These are phyloP conservation scores for Pseudomyrmex sp. DNA, from an alignment of 1,140 invertebrate species.

Conservation along the genomic window DNA sequence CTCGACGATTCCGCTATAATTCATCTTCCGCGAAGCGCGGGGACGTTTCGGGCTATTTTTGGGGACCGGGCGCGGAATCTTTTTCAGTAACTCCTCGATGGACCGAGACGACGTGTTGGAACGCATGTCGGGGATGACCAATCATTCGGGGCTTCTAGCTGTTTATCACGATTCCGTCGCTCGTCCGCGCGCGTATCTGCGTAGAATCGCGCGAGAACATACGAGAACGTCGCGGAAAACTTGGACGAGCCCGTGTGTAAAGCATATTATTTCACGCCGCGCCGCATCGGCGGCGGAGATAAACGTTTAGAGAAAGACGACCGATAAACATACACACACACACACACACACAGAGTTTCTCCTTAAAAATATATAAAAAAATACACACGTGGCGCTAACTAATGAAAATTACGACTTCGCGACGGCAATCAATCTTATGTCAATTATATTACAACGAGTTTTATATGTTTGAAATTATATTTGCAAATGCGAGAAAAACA, in stretches of 20 bases:
- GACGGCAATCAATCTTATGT: not conserved
- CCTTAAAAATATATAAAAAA: constrained; percentile 20
- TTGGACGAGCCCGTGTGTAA: constrained; percentile 6
- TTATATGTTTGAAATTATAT: not conserved
- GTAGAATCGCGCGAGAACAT: constrained; percentile 21
- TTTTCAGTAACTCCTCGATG: constrained; percentile 62
- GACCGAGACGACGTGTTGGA: constrained; percentile 58
- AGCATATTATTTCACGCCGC: constrained; percentile 24
- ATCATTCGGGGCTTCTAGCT: constrained; percentile 50
- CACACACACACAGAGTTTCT: not conserved
- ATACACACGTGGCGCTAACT: not conserved
- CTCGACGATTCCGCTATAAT: constrained; percentile 72
- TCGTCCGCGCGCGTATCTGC: not conserved
- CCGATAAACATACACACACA: not conserved
- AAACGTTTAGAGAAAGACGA: constrained; percentile 4
- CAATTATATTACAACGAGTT: not conserved
- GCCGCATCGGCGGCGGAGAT: not conserved
- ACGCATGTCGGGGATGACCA: constrained; percentile 59
- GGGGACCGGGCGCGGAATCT: constrained; percentile 45
- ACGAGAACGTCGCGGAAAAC: not conserved
- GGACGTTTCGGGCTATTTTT: constrained; percentile 69
- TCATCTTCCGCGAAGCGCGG: constrained; percentile 70
- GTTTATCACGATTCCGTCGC: constrained; percentile 17
- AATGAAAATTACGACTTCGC: not conserved
- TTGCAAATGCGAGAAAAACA: constrained; percentile 11